These are phyloP conservation scores for Enteromius treurensis DNA, from an alignment of 2,797 vertebrate genomes.

Conservation along the genomic window DNA sequence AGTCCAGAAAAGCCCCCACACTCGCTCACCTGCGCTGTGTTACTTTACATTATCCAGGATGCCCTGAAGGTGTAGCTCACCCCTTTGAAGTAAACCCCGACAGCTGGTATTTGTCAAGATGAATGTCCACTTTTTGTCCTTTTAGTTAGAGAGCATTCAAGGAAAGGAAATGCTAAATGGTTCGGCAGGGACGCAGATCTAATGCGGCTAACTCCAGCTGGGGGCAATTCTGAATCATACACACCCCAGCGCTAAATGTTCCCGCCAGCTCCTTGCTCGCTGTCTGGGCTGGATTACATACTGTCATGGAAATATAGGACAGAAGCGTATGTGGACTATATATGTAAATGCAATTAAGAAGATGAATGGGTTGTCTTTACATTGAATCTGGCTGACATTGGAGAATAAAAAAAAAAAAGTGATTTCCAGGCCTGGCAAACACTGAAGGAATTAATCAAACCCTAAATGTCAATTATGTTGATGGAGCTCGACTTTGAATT, in stretches of 20 bases:
- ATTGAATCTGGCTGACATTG: not conserved
- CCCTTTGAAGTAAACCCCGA: conserved; percentile 66
- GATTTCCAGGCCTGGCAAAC: not conserved
- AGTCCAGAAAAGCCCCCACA: conserved; percentile 48
- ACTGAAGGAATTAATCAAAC: not conserved
- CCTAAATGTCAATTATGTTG: not conserved
- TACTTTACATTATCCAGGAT: conserved; percentile 67
- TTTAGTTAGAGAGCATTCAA: conserved; percentile 63
- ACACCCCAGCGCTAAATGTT: conserved; percentile 40
- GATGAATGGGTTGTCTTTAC: not conserved
- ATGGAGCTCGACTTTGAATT: not conserved
- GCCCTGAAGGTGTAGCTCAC: conserved; percentile 68
- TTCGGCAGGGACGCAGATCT: conserved; percentile 64
- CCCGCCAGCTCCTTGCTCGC: conserved; percentile 18
- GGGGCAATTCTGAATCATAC: conserved; percentile 58
- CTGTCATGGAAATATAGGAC: not conserved
- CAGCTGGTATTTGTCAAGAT: conserved; percentile 78
- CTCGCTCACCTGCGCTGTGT: conserved; percentile 71
- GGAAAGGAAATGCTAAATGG: conserved; percentile 67
- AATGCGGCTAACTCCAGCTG: conserved; percentile 62
- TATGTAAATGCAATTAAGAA: conserved; percentile 2
- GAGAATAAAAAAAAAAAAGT: not conserved
- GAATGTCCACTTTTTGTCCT: conserved; percentile 61
- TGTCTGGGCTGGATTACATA: conserved; percentile 3
- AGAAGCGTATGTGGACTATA: not conserved